Conservation (phyloP, 2,113 vertebrate genomes). For the Apodemus sylvaticus region DNA sequence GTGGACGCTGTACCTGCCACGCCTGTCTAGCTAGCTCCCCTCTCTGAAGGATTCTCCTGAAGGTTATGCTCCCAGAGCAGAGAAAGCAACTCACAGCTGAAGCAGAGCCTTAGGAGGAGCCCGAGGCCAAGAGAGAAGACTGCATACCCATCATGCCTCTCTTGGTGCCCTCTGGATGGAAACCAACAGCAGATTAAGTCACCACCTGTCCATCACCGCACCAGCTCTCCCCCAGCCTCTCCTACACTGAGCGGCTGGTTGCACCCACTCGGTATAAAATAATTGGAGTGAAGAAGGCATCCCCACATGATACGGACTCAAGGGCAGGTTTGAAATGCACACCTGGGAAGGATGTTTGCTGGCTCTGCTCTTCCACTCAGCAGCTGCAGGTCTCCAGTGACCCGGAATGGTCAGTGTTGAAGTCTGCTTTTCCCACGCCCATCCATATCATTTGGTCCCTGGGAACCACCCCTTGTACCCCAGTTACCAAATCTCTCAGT, state of each 20-base stretch:
- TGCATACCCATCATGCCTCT: conserved; percentile 37
- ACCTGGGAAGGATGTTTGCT: conserved; percentile 22
- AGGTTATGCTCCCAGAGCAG: neutral
- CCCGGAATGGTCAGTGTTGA: neutral
- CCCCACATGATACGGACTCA: conserved; percentile 57
- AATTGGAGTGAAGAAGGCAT: conserved; percentile 67
- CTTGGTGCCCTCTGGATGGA: conserved; percentile 8
- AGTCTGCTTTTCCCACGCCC: neutral
- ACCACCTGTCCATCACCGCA: conserved; percentile 72
- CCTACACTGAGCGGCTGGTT: conserved; percentile 71
- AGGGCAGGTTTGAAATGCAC: conserved; percentile 51
- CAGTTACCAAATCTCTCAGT: neutral
- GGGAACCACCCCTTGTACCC: neutral
- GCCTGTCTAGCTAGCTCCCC: neutral
- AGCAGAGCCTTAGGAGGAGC: neutral
- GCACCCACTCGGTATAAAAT: conserved; percentile 72
- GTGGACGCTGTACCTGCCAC: neutral
- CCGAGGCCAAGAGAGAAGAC: neutral
- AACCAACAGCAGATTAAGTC: conserved; percentile 54
- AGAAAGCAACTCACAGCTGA: neutral
- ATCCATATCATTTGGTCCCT: neutral
- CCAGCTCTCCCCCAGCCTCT: conserved; percentile 63
- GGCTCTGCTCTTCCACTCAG: neutral
- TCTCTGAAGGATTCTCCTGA: neutral
- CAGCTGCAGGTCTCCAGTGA: neutral